A percentile compares a stretch with the other conserved stretches of the same genome.
Conservation (phyloP, 2,113 vertebrate species). For the Poicephalus gulielmi region DNA sequence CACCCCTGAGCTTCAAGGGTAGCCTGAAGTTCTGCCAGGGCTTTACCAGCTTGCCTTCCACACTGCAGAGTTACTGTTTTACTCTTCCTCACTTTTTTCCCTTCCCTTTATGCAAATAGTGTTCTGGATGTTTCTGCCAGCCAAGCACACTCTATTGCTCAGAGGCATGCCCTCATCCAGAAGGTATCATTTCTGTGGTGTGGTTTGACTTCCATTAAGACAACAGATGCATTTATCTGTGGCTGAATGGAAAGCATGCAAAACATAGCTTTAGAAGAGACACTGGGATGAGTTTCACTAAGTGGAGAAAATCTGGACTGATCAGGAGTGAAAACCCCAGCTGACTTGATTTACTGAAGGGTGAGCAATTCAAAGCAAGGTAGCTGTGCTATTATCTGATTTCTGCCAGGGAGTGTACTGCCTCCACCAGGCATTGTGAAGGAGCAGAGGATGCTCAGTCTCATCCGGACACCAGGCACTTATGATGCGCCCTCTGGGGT, state of each 20-base stretch:
- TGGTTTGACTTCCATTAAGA: background rate
- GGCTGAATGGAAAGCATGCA: background rate
- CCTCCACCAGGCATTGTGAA: background rate
- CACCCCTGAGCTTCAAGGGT: fast-evolving
- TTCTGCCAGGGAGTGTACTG: fast-evolving
- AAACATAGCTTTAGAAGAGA: background rate
- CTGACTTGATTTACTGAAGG: fast-evolving
- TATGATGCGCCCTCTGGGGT: fast-evolving
- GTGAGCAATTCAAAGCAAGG: background rate
- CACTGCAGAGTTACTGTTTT: background rate
- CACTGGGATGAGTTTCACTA: background rate
- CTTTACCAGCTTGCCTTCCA: background rate
- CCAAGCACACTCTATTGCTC: background rate
- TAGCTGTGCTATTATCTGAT: fast-evolving
- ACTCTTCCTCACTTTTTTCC: background rate
- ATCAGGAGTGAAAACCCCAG: background rate
- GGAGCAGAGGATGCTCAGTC: background rate
- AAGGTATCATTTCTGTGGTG: fast-evolving
- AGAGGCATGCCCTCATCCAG: too few species aligned
- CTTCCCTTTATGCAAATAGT: too few species aligned
- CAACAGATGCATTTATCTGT: background rate
- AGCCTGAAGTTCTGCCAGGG: background rate
- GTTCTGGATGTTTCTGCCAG: background rate
- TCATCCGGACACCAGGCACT: background rate
- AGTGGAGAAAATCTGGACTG: background rate